Evolutionary conservation across 2,113 vertebrate species (phyloP).

Genomic region (Dunckerocampus dactyliophorus): DNA sequence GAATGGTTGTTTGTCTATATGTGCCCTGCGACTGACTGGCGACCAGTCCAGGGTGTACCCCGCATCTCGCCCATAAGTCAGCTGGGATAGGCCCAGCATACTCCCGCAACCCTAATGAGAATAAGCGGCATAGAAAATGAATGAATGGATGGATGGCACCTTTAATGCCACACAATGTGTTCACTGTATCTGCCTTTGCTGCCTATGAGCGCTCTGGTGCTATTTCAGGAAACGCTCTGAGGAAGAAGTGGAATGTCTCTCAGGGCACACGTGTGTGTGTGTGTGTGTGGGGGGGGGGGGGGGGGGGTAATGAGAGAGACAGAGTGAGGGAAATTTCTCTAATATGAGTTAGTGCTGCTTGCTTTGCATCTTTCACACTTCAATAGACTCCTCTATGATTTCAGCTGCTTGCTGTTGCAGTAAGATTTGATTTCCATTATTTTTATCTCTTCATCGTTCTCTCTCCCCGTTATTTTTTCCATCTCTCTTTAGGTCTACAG

Average conservation of each 20-base stretch:
- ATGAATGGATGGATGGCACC: no score
- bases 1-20: no score
- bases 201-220: conserved; percentile 20
- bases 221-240: conserved; percentile 62
- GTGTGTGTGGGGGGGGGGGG: no score
- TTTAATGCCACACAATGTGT: conserved; percentile 17
- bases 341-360: conserved; percentile 26
- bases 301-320: conserved; percentile 14
- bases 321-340: conserved; percentile 6
- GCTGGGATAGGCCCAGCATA: no score
- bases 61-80: no score
- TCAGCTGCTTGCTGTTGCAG: conserved; percentile 17
- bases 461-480: background rate
- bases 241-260: conserved; percentile 52
- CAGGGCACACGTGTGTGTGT: conserved; percentile 30
- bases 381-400: conserved; percentile 19
- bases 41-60: no score
- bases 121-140: no score
- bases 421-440: conserved; percentile 12
- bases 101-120: no score
- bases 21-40: no score
- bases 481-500: background rate
- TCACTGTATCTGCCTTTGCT: conserved; percentile 39
- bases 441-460: background rate
- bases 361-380: conserved; percentile 20